These are phyloP conservation scores for Tetrapedia diversipes DNA, from an alignment of 2,888 invertebrate species.

Conservation along the genomic window DNA sequence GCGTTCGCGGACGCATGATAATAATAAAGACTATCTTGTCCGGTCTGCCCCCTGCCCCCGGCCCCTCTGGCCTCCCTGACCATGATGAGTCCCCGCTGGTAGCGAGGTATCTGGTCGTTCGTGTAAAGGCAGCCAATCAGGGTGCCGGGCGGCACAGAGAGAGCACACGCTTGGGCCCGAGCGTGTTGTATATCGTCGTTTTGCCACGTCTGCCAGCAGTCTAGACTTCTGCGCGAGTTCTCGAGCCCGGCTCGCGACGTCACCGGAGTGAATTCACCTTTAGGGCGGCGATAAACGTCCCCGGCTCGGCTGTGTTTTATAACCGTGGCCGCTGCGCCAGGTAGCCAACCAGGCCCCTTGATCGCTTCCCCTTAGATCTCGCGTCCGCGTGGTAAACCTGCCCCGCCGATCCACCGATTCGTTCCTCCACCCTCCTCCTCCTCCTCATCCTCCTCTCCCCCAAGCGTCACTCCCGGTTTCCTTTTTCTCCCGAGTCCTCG, in stretches of 20 bases:
- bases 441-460: neutral
- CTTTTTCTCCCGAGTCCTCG: neutral
- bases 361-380: slow-evolving; percentile 44
- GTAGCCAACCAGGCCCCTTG: slow-evolving; percentile 49
- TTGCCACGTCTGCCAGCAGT: slow-evolving; percentile 79
- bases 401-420: slow-evolving; percentile 43
- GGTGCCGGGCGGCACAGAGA: slow-evolving; percentile 42
- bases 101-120: slow-evolving; percentile 51
- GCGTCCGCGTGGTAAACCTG: slow-evolving; percentile 33
- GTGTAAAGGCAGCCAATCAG: slow-evolving; percentile 59
- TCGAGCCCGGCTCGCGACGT: slow-evolving; percentile 72
- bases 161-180: slow-evolving; percentile 52
- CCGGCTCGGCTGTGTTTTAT: slow-evolving; percentile 61
- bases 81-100: slow-evolving; percentile 46
- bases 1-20: slow-evolving; percentile 25
- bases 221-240: slow-evolving; percentile 74
- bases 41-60: neutral
- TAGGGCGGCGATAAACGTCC: slow-evolving; percentile 72
- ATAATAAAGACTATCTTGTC: slow-evolving; percentile 36
- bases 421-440: neutral
- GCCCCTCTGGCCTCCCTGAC: slow-evolving; percentile 20
- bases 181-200: slow-evolving; percentile 73
- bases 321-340: slow-evolving; percentile 51
- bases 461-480: too few species aligned
- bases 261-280: slow-evolving; percentile 74